A percentile compares a stretch with the other conserved stretches of the same genome.
Conservation (phyloP, 2,797 vertebrate species). For the Myiotriccus ornatus region DNA sequence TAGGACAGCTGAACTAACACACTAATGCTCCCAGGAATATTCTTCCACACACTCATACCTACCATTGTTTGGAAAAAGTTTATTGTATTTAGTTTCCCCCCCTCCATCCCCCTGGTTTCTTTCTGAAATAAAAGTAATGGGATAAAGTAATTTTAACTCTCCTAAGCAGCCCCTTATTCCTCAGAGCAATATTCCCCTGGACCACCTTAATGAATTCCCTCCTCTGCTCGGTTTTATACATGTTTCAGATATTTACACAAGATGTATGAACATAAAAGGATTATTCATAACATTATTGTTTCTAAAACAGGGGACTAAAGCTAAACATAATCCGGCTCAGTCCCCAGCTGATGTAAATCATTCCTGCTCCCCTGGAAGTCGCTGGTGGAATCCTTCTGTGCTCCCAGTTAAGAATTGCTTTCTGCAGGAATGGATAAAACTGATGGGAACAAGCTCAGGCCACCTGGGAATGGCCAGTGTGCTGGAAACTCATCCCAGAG, state of each 20-base stretch:
- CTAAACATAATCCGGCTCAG: slow-evolving; percentile 17
- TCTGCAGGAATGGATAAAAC: background rate
- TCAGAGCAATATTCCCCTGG: background rate
- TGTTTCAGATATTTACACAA: slow-evolving; percentile 45
- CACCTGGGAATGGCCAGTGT: background rate
- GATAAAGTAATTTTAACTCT: background rate
- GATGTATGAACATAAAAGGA: slow-evolving; percentile 39
- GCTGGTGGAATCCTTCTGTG: background rate
- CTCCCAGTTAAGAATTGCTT: background rate
- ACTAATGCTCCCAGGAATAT: background rate
- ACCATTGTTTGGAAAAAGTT: background rate
- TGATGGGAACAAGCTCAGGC: background rate
- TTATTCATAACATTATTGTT: slow-evolving; percentile 41
- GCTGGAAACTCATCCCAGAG: background rate
- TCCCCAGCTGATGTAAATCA: slow-evolving; percentile 33
- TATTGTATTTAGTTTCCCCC: background rate
- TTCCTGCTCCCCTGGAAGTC: slow-evolving; percentile 3
- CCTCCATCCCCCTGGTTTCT: background rate
- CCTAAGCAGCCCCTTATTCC: background rate
- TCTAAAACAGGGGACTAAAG: slow-evolving; percentile 26
- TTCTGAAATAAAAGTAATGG: background rate
- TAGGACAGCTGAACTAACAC: background rate
- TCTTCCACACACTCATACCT: background rate
- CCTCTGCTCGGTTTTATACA: background rate
- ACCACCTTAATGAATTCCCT: slow-evolving; percentile 30